Base-by-base conservation (phyloP, 2,797 vertebrate species). In the Ctenopoma multispine region DNA sequence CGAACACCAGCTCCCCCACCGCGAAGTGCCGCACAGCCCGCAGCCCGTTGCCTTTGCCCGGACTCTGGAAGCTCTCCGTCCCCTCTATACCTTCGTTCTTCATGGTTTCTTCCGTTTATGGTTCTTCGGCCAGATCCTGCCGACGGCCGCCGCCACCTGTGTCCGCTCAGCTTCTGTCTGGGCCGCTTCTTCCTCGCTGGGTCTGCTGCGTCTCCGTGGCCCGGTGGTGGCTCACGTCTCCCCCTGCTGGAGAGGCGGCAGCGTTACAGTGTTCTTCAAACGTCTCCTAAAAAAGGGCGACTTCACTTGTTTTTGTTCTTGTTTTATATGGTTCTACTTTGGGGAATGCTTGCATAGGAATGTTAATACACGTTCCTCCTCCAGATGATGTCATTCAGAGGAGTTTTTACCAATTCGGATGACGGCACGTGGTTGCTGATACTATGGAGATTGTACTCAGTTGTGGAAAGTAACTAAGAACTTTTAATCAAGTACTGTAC, bases 1-100 rank as follows among this genome's bases (percentile, higher is more conserved):
- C 90, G 87, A 97, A 96, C 60, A 99, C 94, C 87, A 98, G 82
- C 79, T 99, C 96, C 5, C 97, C 97, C 76, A 96, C 87, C 15
- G 77, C 82, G 85, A 96, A 98, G 74, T 89, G 90, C 66, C 84
- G 87, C 54, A 92, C 70, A 7, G 96, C 96, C 86, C 93, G 94
- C 85, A 99, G 92, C 34, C 97, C 97, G 55, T 96, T 87, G 77
- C 97, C 96, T 64, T 93, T 96, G 38, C 91, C 96, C 18, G 94
- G 88, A 88, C 97, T 99, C 55, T 75, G 23, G 87, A 99, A 99
- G 79, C 92, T 82, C 91, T 97, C 96, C 54, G 95, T 95, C 6
- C 94, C 96, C 53, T 95, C 94, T n/a, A 94, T 93, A 0, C 93
- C 85, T 74, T 93, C 83, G 81, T 85, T 89, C 70, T 83, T 92